Evolutionary conservation across 92 coral and sea anemone genomes (phyloP), one percentile per base, ranked within the genome.

Genomic region (Montipora capitata): DNA sequence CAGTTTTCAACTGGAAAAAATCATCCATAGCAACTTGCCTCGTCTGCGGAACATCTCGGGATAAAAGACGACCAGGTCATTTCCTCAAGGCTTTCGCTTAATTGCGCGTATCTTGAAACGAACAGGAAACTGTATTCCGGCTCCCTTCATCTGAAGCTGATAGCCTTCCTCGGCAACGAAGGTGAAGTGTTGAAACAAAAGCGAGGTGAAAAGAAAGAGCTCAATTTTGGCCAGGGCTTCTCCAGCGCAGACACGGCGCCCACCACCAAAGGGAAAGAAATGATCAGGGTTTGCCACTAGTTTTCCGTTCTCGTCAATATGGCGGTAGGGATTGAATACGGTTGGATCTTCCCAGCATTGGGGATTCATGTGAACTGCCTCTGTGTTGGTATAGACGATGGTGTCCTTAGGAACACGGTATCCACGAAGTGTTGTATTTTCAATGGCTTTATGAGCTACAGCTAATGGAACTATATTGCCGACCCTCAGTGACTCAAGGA

Each of bases 251-350:
- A 90, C 86, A 4, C 96, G 89, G 18, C 92, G 78, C 4, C 96
- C 96, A 69, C 91, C 94, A 10, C 88, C 65, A 75, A 91, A 94
- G 2, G 96, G 96, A 7, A 84, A 74, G 20, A 86, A 92, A 72
- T 90, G 91, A 11, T 72, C 80, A 1, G 57, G 81, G 40, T 16
- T 56, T 0, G 87, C 42, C 27, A 70, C 48, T 18, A 90, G 76
- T 35, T 84, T 58, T 12, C 93, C 93, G 3, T 90, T 76, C 6
- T 74, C 16, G 61, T 90, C 86, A 49, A 90, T 88, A 44, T 90
- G 93, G 72, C 93, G 89, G 59, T 79, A 63, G 0, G 84, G 84
- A 38, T 79, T 79, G 18, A 79, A 79, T 10, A 51, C 82, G 20
- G 65, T 18, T 3, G 82, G 82, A 67, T 77, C 68, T 1, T 77